phyloP scores from a whole-genome alignment of 35 echinoderm and acorn worm genomes.

The Holothuria glaberrima region DNA sequence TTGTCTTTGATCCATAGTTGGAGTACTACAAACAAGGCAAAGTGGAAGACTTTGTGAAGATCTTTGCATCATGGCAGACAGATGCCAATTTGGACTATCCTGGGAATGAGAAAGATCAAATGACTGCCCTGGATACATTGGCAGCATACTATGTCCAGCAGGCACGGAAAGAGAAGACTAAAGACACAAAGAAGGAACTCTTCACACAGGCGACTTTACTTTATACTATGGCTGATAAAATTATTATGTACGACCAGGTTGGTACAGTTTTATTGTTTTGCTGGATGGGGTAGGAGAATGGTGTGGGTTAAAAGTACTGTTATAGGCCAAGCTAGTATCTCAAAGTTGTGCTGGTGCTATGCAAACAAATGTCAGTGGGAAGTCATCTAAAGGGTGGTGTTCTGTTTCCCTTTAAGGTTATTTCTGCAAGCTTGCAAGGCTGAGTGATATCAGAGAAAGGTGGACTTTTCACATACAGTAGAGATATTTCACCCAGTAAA shows the following conservation, averaged over 20 bases:
- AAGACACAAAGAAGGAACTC: conserved; percentile 95
- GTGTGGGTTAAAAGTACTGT: no score
- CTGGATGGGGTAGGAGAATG: background rate
- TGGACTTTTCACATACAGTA: no score
- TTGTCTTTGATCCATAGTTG: conserved; percentile 62
- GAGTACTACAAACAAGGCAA: conserved; percentile 96
- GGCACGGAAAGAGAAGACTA: conserved; percentile 94
- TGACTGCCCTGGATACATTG: conserved; percentile 95
- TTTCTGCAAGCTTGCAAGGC: no score
- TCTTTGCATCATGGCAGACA: conserved; percentile 97
- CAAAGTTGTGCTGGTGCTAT: no score
- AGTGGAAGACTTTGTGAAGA: conserved; percentile 98
- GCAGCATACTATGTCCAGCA: conserved; percentile 98
- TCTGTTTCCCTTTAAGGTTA: no score
- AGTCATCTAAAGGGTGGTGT: no score
- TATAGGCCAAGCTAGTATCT: no score
- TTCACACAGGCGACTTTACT: conserved; percentile 95
- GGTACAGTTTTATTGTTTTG: background rate
- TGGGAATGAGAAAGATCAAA: conserved; percentile 98
- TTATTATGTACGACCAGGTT: conserved; percentile 99
- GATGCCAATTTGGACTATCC: conserved; percentile 95
- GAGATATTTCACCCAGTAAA: no score
- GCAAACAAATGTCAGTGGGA: no score
- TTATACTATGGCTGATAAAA: conserved; percentile 99
- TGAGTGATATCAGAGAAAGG: no score